These are phyloP conservation scores for Laothoe populi DNA, from an alignment of 2,888 invertebrate species.

Conservation along the genomic window DNA sequence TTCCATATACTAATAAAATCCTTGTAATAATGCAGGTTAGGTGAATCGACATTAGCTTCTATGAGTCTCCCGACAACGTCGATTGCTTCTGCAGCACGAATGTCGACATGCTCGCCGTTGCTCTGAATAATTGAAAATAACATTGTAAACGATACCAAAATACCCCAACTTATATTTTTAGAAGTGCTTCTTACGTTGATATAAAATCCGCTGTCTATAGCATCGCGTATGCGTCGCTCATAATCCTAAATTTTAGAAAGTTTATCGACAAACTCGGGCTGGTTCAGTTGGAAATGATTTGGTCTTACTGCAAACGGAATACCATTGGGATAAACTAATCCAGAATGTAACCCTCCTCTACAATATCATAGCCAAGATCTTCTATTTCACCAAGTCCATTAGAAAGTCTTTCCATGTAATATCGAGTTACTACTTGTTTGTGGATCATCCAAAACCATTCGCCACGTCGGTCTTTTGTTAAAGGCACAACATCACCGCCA, in stretches of 20 bases:
- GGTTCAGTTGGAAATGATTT: constrained; percentile 79
- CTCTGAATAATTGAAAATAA: constrained; percentile 45
- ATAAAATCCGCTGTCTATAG: constrained; percentile 85
- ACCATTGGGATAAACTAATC: constrained; percentile 87
- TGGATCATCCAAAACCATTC: constrained; percentile 87
- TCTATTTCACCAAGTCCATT: constrained; percentile 88
- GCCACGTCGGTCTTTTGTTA: constrained; percentile 85
- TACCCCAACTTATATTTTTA: no score
- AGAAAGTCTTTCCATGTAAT: constrained; percentile 90
- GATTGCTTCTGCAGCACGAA: constrained; percentile 86
- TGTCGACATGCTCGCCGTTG: constrained; percentile 82
- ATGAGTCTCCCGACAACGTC: constrained; percentile 87
- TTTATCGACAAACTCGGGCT: constrained; percentile 70
- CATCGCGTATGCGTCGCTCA: constrained; percentile 84
- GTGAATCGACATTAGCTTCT: constrained; percentile 86
- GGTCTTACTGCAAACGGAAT: constrained; percentile 87
- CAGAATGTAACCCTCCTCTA: constrained; percentile 86
- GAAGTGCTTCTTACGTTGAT: constrained; percentile 60
- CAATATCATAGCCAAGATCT: constrained; percentile 79
- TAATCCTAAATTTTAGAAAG: constrained; percentile 75
- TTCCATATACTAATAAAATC: constrained; percentile 83
- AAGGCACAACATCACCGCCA: constrained; percentile 78
- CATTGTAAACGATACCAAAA: neutral
- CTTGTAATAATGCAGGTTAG: constrained; percentile 85
- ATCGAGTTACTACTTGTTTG: constrained; percentile 88